Percentiles rank a stretch among this genome's conserved stretches.
phyloP scores from a whole-genome alignment of 2,113 vertebrate genomes.

The Baryphthengus martii region DNA sequence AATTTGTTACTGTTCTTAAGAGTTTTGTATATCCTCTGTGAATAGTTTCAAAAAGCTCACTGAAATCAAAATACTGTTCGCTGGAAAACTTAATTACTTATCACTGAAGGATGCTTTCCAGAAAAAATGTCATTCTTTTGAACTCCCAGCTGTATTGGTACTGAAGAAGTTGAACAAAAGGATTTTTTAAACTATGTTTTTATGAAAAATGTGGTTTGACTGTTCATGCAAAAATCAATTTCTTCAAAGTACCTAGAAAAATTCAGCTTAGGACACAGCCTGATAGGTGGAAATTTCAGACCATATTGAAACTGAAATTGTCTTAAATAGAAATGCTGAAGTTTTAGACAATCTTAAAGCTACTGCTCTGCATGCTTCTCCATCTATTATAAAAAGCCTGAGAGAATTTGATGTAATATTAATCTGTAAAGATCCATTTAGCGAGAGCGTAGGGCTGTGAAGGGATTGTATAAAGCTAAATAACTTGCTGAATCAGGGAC shows the following conservation, averaged over 20 bases:
- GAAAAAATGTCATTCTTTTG: not conserved
- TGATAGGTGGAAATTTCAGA: not conserved
- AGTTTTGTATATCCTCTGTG: not conserved
- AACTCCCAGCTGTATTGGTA: not conserved
- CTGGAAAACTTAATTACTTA: not conserved
- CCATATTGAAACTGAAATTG: not conserved
- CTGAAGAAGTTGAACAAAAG: not conserved
- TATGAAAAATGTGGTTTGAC: not conserved
- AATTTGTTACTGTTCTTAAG: not conserved
- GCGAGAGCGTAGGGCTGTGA: not conserved
- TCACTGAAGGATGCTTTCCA: not conserved
- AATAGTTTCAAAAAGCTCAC: not conserved
- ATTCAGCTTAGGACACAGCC: not conserved
- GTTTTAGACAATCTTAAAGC: not conserved
- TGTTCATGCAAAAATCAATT: not conserved
- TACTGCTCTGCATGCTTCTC: not conserved
- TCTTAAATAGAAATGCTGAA: not conserved
- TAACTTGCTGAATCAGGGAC: not conserved
- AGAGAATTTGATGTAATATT: not conserved
- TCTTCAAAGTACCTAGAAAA: not conserved
- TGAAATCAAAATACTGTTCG: not conserved
- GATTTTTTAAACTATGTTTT: not conserved
- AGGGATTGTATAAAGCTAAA: not conserved
- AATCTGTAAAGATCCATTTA: not conserved
- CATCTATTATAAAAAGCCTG: not conserved